A percentile compares a stretch with the other conserved stretches of the same genome.
Evolutionary conservation across 2,888 invertebrate species (phyloP).

Genomic region (Campaea margaritaria): DNA sequence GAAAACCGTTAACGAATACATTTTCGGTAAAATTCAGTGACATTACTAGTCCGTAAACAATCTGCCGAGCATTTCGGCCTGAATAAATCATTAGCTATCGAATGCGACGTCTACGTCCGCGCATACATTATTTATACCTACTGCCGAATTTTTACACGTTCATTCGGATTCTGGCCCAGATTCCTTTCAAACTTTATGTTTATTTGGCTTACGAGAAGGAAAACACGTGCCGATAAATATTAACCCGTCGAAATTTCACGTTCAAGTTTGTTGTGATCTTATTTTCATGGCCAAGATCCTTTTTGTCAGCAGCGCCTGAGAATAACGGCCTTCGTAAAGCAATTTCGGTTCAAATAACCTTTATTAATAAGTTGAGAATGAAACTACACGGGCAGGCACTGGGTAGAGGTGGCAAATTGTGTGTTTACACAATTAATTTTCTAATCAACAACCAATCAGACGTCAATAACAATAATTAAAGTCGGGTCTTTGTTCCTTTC

Average conservation of each 20-base stretch:
- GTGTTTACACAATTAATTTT: no score
- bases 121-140: conserved; percentile 7
- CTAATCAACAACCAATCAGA: no score
- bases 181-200: conserved; percentile 24
- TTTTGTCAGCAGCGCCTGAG: not conserved
- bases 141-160: conserved; percentile 18
- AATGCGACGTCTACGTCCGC: conserved; percentile 10
- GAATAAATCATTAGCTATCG: conserved; percentile 23
- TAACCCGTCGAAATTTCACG: conserved; percentile 32
- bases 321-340: not conserved
- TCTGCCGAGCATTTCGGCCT: conserved; percentile 5
- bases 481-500: no score
- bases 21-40: conserved; percentile 1
- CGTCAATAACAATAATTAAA: no score
- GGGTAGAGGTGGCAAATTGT: no score
- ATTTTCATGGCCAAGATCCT: conserved; percentile 30
- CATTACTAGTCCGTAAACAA: conserved; percentile 4
- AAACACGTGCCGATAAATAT: conserved; percentile 33
- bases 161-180: conserved; percentile 37
- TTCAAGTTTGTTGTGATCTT: conserved; percentile 36
- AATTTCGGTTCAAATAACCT: not conserved
- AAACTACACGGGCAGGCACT: no score
- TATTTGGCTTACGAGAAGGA: conserved; percentile 29
- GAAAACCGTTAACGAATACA: not conserved
- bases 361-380: not conserved